Evolutionary conservation across 2,888 invertebrate genomes (phyloP).

Genomic region (Linyphia triangularis): DNA sequence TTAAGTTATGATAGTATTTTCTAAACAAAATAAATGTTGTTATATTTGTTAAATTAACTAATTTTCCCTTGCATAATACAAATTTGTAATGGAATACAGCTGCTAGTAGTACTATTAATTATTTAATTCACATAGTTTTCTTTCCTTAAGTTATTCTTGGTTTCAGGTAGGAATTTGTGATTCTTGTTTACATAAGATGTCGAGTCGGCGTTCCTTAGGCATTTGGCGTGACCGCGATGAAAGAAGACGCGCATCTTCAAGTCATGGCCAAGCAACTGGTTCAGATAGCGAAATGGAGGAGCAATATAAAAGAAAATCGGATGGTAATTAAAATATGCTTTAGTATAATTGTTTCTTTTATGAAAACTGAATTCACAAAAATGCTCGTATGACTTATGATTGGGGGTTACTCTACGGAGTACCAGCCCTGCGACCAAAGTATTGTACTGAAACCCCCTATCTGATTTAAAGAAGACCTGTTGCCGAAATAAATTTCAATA

Average conservation of each 20-base stretch:
- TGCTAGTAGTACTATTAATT: too few species aligned
- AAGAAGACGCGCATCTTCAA: not conserved
- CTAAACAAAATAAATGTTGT: too few species aligned
- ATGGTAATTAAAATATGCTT: not conserved
- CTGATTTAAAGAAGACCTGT: not conserved
- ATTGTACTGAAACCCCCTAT: not conserved
- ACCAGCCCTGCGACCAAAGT: too few species aligned
- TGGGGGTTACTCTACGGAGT: not conserved
- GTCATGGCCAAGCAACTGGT: not conserved
- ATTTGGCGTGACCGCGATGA: conserved; percentile 6
- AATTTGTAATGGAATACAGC: too few species aligned
- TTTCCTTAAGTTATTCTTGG: too few species aligned
- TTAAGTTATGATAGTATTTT: too few species aligned
- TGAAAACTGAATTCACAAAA: not conserved
- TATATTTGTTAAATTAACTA: too few species aligned
- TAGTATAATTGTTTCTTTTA: not conserved
- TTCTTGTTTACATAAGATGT: too few species aligned
- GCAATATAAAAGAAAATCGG: conserved; percentile 1
- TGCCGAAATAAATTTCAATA: not conserved
- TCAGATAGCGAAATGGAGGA: not conserved
- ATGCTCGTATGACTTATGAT: not conserved
- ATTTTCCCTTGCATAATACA: too few species aligned
- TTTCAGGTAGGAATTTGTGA: too few species aligned
- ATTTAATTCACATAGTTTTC: too few species aligned
- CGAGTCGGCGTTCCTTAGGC: not conserved